These are phyloP conservation scores for Chironomus tentans DNA, from an alignment of 2,888 invertebrate genomes.

Conservation along the genomic window DNA sequence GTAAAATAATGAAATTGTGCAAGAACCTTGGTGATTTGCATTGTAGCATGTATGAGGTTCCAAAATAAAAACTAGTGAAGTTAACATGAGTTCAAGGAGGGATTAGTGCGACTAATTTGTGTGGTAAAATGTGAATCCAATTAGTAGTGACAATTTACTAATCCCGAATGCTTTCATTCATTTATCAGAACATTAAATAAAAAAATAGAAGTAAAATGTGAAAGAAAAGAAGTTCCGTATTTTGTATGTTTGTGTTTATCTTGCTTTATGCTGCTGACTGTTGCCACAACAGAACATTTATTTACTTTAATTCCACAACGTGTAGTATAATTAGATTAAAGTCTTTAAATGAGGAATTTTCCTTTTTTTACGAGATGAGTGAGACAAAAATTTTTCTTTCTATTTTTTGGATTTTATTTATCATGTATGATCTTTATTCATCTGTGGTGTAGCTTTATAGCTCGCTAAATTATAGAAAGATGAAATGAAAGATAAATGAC, in stretches of 20 bases:
- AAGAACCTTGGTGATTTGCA: neutral
- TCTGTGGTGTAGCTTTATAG: neutral
- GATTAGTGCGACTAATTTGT: conserved; percentile 10
- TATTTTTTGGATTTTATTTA: neutral
- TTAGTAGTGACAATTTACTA: conserved; percentile 11
- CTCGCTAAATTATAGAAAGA: neutral
- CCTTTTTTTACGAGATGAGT: too few species aligned
- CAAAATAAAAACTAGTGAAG: neutral
- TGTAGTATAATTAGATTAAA: conserved; percentile 19
- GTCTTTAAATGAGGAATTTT: neutral
- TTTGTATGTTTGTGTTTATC: neutral
- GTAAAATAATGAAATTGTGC: neutral
- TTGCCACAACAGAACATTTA: neutral
- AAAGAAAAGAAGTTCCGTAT: neutral
- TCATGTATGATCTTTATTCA: neutral
- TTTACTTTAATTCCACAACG: neutral
- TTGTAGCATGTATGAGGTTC: neutral
- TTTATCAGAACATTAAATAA: neutral
- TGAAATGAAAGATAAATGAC: neutral
- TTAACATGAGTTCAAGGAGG: neutral
- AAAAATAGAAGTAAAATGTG: neutral
- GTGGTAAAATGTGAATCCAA: neutral
- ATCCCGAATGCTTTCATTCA: neutral
- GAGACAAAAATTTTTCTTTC: neutral
- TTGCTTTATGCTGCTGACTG: neutral